Evolutionary conservation across 2,113 vertebrate genomes (phyloP), one percentile per base, ranked within the genome.

Genomic region (Solea senegalensis): DNA sequence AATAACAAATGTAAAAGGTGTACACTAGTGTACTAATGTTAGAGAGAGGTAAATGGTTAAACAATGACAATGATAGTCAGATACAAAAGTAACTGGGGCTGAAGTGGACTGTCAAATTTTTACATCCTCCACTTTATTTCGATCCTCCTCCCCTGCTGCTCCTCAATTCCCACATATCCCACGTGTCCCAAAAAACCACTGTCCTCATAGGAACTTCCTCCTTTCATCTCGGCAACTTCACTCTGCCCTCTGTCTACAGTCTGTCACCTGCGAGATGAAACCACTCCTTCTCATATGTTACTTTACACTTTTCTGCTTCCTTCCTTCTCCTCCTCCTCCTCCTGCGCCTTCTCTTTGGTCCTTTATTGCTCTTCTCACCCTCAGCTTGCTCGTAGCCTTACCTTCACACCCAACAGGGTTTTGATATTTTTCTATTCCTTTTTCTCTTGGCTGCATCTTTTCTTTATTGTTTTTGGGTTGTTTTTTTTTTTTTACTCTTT

Each of bases 281-380:
- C 71, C 58, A 69, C 60, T 75, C 57, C 53, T 26, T 70, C 45
- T 46, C 57, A 53, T 14, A 39, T 57, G 34, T 60, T 58, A 27
- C 73, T 81, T 86, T 77, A 45, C 65, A 80, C 65, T 68, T 70
- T 75, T 78, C 48, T 52, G 54, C 60, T 48, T 41, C 55, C 28
- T 8, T 67, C 43, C 46, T 63, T 34, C 28, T 70, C 11, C 44
- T 50, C 12, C 10, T 43, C 16, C 57, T 16, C 6, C 41, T 59
- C 16, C 11, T 51, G 3, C 9, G 59, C 72, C 58, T 56, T 77
- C 13, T 62, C 43, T 66, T 54, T 59, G 46, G 43, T 74, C 54
- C 26, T 75, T 70, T 46, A 52, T 52, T 64, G 26, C 66, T 74
- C 66, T 84, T 79, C 77, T 82, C 76, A 86, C 72, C 65, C 57